Percentiles rank a stretch among this genome's conserved stretches.
Evolutionary conservation across 2,797 vertebrate genomes (phyloP).

Genomic region (Martes flavigula): DNA sequence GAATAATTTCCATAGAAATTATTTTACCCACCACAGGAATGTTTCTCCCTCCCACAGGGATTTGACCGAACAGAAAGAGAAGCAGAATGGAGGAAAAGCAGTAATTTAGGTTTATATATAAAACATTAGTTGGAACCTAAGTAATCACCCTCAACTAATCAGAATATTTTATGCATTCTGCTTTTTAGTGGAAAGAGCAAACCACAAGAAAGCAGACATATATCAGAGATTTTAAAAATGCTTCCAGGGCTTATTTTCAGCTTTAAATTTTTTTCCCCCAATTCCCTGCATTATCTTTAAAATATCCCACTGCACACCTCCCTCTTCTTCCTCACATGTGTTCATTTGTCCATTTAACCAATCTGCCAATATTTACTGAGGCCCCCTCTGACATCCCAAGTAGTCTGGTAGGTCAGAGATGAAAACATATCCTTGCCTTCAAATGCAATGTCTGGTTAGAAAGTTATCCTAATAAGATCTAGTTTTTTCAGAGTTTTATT

Average conservation of each 20-base stretch:
- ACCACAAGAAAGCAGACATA: slow-evolving; percentile 65
- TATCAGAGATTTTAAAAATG: slow-evolving; percentile 54
- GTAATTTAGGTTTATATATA: slow-evolving; percentile 62
- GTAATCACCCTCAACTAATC: slow-evolving; percentile 68
- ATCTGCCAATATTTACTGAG: slow-evolving; percentile 2
- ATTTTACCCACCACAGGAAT: slow-evolving; percentile 71
- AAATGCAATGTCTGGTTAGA: not conserved
- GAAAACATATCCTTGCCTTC: not conserved
- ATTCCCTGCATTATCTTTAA: slow-evolving; percentile 40
- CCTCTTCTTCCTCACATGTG: not conserved
- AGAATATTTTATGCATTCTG: slow-evolving; percentile 67
- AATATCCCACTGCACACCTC: not conserved
- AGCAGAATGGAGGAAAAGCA: slow-evolving; percentile 1
- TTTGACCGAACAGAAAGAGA: slow-evolving; percentile 39
- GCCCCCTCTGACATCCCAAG: not conserved
- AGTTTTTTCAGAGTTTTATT: not conserved
- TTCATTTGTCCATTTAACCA: slow-evolving; percentile 29
- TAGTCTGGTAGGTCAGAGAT: not conserved
- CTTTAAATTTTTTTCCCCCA: not conserved
- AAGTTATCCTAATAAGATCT: slow-evolving; percentile 10
- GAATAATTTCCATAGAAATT: slow-evolving; percentile 72
- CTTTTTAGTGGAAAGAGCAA: slow-evolving; percentile 59
- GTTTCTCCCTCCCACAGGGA: slow-evolving; percentile 40
- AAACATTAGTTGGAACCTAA: slow-evolving; percentile 59
- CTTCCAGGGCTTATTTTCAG: slow-evolving; percentile 54